These are phyloP conservation scores for Drosophila suboccidentalis DNA, from an alignment of 2,888 invertebrate genomes.

Conservation along the genomic window DNA sequence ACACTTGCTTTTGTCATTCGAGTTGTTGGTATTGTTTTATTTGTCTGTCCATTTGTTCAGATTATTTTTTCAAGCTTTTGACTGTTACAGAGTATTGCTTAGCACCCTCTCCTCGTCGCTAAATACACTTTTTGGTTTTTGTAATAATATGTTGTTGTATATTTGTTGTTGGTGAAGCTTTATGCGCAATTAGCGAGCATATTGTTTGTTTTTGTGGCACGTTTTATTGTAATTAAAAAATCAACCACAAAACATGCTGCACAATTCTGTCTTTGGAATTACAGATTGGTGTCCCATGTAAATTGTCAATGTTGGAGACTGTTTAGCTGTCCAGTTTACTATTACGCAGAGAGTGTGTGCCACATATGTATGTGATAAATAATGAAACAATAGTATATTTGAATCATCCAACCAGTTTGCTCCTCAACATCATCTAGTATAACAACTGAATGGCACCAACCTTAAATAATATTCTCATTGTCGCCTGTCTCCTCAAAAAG, in stretches of 20 bases:
- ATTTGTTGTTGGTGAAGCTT: conserved; percentile 50
- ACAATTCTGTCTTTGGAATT: conserved; percentile 25
- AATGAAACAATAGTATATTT: conserved; percentile 28
- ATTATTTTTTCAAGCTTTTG: conserved; percentile 64
- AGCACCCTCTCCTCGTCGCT: background rate
- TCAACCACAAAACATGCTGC: conserved; percentile 45
- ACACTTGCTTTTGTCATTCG: conserved; percentile 77
- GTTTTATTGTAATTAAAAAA: conserved; percentile 78
- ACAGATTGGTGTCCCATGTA: conserved; percentile 41
- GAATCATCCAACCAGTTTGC: conserved; percentile 21
- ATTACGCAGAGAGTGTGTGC: conserved; percentile 25
- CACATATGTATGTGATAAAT: conserved; percentile 9
- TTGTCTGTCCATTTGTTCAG: conserved; percentile 69
- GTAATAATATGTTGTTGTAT: conserved; percentile 21
- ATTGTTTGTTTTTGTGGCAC: conserved; percentile 77
- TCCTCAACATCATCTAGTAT: conserved; percentile 1
- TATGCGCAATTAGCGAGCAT: conserved; percentile 74
- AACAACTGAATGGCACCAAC: conserved; percentile 46
- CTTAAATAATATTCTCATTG: too few relatives aligned
- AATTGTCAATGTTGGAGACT: conserved; percentile 57
- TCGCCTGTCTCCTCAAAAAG: too few relatives aligned
- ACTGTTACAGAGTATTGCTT: conserved; percentile 53
- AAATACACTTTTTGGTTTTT: conserved; percentile 39
- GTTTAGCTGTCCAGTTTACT: conserved; percentile 23
- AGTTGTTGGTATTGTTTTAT: conserved; percentile 59